These are phyloP conservation scores for Eupithecia tripunctaria DNA, from an alignment of 2,888 invertebrate genomes.

Conservation along the genomic window DNA sequence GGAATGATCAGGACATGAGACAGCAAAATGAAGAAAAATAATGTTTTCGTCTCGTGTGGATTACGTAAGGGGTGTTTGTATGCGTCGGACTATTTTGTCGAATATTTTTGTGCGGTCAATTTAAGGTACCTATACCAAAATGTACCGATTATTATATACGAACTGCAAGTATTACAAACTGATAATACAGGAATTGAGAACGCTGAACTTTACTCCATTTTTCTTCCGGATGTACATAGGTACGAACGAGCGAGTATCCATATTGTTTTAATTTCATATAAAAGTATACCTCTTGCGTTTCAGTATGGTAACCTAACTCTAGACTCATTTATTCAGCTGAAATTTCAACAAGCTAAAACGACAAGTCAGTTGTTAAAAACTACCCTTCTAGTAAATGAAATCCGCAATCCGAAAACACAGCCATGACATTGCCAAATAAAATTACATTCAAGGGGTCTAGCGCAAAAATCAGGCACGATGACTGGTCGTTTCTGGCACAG, in stretches of 20 bases:
- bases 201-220: neutral
- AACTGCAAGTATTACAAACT: neutral
- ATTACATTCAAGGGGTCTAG: constrained; percentile 48
- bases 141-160: neutral
- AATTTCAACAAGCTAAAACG: neutral
- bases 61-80: neutral
- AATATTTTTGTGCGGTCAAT: neutral
- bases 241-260: neutral
- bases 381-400: constrained; percentile 42
- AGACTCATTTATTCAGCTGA: neutral
- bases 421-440: constrained; percentile 49
- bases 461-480: constrained; percentile 77
- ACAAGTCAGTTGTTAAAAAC: neutral
- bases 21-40: constrained; percentile 73
- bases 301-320: neutral
- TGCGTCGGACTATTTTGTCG: neutral
- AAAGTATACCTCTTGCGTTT: neutral
- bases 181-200: constrained; percentile 1
- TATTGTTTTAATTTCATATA: neutral
- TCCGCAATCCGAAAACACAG: constrained; percentile 46
- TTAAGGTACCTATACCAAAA: neutral
- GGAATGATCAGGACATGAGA: constrained; percentile 80
- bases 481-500: constrained; percentile 64
- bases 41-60: constrained; percentile 41
- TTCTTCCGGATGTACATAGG: neutral